These are phyloP conservation scores for Agrochola lychnidis DNA, from an alignment of 2,888 invertebrate genomes.

Conservation along the genomic window DNA sequence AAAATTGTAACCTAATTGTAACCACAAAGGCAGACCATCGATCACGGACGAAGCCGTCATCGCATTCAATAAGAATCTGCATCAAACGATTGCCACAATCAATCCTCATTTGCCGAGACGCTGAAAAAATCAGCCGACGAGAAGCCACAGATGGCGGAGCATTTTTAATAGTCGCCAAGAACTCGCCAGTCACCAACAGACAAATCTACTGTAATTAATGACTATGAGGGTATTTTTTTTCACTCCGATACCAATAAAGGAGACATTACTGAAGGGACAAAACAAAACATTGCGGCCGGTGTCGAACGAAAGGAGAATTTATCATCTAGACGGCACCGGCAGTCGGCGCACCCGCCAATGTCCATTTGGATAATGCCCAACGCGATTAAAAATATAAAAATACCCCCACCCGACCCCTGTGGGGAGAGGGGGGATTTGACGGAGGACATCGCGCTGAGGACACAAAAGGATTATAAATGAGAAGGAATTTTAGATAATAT, in stretches of 20 bases:
- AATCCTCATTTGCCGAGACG: constrained; percentile 85
- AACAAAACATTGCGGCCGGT: constrained; percentile 86
- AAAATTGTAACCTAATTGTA: constrained; percentile 69
- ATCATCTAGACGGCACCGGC: constrained; percentile 89
- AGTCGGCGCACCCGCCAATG: constrained; percentile 88
- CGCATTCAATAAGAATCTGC: constrained; percentile 84
- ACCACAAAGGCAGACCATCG: constrained; percentile 75
- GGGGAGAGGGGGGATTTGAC: constrained; percentile 83
- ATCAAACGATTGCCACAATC: constrained; percentile 88
- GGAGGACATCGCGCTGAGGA: constrained; percentile 90
- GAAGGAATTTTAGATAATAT: constrained; percentile 91
- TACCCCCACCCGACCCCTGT: constrained; percentile 82
- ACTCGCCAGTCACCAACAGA: constrained; percentile 87
- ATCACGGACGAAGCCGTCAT: constrained; percentile 80
- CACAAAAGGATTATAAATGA: constrained; percentile 91
- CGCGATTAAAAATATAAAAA: constrained; percentile 91
- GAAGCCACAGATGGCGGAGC: constrained; percentile 80
- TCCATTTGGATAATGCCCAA: constrained; percentile 91
- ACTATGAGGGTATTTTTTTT: constrained; percentile 83
- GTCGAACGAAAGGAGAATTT: constrained; percentile 91
- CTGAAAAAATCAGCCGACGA: constrained; percentile 71
- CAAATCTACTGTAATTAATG: constrained; percentile 89
- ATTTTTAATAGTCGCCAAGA: constrained; percentile 88
- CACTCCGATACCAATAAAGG: constrained; percentile 85
- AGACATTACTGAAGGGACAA: constrained; percentile 86